Percentiles rank a stretch among this genome's conserved stretches.
These are phyloP conservation scores for Hetaerina americana DNA, from an alignment of 1,140 invertebrate species.

Conservation along the genomic window DNA sequence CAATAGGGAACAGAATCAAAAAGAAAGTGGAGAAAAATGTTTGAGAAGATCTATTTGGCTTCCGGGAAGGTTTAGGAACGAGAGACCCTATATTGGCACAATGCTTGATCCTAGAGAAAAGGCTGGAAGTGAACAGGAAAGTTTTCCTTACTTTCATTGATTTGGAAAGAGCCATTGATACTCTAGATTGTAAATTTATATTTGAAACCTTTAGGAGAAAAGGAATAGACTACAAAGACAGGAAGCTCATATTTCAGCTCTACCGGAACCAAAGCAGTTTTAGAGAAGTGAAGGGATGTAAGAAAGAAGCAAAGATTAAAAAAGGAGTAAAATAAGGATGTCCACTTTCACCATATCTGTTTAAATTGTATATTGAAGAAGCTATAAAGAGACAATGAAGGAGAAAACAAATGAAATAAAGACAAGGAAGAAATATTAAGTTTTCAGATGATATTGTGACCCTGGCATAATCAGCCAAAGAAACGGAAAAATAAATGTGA, in stretches of 20 bases:
- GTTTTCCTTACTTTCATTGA: slow-evolving; percentile 1
- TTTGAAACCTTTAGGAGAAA: slow-evolving; percentile 5
- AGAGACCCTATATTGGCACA: not conserved
- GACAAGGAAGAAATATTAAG: too few relatives aligned
- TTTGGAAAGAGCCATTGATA: slow-evolving; percentile 7
- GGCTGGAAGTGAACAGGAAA: too few relatives aligned
- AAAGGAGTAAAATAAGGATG: slow-evolving; percentile 4
- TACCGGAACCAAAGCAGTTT: slow-evolving; percentile 4
- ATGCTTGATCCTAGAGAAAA: not conserved
- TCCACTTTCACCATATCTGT: too few relatives aligned
- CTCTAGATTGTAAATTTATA: slow-evolving; percentile 7
- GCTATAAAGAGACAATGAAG: too few relatives aligned
- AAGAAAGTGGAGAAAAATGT: too few relatives aligned
- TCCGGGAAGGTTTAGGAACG: not conserved
- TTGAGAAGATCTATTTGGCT: not conserved
- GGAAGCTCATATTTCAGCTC: slow-evolving; percentile 8
- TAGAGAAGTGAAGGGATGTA: slow-evolving; percentile 1
- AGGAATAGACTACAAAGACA: slow-evolving; percentile 3
- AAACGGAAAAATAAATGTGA: too few relatives aligned
- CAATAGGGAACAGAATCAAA: too few relatives aligned
- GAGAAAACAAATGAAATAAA: too few relatives aligned
- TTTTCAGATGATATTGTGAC: too few relatives aligned
- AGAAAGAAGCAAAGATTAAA: slow-evolving; percentile 7
- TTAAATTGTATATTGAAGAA: too few relatives aligned
- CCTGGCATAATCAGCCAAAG: too few relatives aligned